Percentiles rank a stretch among this genome's conserved stretches.
Evolutionary conservation across 2,888 invertebrate genomes (phyloP).

Genomic region (Anthoptus insignis): DNA sequence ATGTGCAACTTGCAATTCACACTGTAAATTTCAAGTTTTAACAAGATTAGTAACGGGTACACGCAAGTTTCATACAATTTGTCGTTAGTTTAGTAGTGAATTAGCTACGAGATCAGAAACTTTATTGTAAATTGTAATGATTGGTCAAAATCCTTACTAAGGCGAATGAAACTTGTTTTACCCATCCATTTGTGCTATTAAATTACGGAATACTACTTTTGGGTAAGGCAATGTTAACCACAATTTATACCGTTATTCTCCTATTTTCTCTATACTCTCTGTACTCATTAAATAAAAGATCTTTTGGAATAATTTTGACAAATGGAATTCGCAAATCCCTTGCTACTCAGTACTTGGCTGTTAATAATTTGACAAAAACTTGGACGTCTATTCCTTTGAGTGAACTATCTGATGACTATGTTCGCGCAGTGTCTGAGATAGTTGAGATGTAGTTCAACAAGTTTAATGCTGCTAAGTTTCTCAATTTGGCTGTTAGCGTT

Average conservation of each 20-base stretch:
- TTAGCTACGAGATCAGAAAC: too few relatives aligned
- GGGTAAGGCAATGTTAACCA: too few relatives aligned
- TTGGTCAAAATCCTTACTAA: too few relatives aligned
- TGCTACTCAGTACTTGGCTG: neutral
- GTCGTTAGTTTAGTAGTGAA: too few relatives aligned
- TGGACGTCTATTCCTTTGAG: neutral
- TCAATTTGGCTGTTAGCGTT: slow-evolving; percentile 23
- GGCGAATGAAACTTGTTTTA: too few relatives aligned
- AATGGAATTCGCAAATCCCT: neutral
- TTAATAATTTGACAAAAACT: neutral
- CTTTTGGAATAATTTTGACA: neutral
- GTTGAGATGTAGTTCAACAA: slow-evolving; percentile 7
- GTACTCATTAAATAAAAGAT: too few relatives aligned
- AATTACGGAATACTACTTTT: too few relatives aligned
- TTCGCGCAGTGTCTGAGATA: neutral
- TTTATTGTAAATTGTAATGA: too few relatives aligned
- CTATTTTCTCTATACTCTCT: too few relatives aligned
- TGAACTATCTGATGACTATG: neutral
- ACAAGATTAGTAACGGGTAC: slow-evolving; percentile 42
- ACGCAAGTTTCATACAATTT: slow-evolving; percentile 30
- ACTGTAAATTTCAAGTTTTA: slow-evolving; percentile 43
- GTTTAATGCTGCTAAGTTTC: slow-evolving; percentile 15
- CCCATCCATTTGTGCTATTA: too few relatives aligned
- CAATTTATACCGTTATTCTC: too few relatives aligned
- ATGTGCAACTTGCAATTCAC: slow-evolving; percentile 48